Conservation (phyloP, 2,888 invertebrate genomes). For the Scaptomyza polygonia region DNA sequence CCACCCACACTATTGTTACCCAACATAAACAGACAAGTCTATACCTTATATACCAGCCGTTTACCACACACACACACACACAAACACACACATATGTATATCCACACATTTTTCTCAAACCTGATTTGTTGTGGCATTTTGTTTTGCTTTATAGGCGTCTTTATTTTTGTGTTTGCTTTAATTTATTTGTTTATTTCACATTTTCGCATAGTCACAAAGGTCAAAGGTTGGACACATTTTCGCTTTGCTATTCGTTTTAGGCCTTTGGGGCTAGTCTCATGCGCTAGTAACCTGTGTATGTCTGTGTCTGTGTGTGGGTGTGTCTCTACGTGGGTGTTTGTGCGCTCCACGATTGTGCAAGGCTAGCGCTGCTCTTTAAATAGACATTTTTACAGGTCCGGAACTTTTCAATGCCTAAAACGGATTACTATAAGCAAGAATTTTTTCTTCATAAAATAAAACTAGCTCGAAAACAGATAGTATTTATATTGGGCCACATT, state of each 20-base stretch:
- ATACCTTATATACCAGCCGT: no score
- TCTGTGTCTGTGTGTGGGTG: conserved; percentile 1
- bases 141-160: conserved; percentile 49
- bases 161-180: conserved; percentile 62
- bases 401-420: conserved; percentile 4
- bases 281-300: conserved; percentile 3
- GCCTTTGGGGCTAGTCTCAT: conserved; percentile 17
- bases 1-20: conserved; percentile 32
- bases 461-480: no score
- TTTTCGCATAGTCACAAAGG: conserved; percentile 60
- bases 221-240: conserved; percentile 67
- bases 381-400: neutral
- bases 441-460: no score
- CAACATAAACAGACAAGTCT: conserved; percentile 30
- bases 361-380: conserved; percentile 4
- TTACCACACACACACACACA: neutral
- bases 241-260: conserved; percentile 32
- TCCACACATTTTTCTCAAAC: neutral
- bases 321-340: neutral
- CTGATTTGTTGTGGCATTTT: conserved; percentile 33
- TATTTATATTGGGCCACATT: no score
- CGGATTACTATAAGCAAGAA: neutral
- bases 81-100: neutral
- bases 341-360: neutral
- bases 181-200: conserved; percentile 77